Evolutionary conservation across 2,888 invertebrate species (phyloP), one percentile per base, ranked within the genome.

Genomic region (Callyntrura guangdongensis): DNA sequence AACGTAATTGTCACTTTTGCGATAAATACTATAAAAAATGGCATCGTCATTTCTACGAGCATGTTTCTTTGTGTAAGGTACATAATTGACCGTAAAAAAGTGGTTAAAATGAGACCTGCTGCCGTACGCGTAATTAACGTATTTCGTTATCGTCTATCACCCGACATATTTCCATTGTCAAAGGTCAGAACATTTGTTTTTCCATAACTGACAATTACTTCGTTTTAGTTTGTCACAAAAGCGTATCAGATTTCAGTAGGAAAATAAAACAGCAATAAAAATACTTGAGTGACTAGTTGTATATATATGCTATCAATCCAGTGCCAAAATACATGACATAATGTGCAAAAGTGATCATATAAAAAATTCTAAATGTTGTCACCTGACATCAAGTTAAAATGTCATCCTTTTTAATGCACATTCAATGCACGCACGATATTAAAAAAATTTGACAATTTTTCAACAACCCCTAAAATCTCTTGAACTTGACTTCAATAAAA

Each of bases 401-500:
- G n/a, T n/a, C n/a, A n/a, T n/a, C n/a, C n/a, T n/a, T n/a, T n/a
- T n/a, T n/a, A n/a, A n/a, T n/a, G n/a, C n/a, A n/a, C n/a, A n/a
- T n/a, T n/a, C n/a, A n/a, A n/a, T n/a, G n/a, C n/a, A n/a, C n/a
- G n/a, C n/a, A n/a, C n/a, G n/a, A n/a, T 14, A 27, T 17, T 36
- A 45, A 36, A 36, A 36, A n/a, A 14, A 14, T 36, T 3, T 72
- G 72, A 14, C 4, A 72, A 20, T 49, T 20, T 36, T 36, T 36
- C 14, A 72, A 72, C 36, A 6, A 36, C n/a, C 27, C 36, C 2
- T 64, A 25, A 69, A 69, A 36, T 36, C 12, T 69, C 67, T 56
- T 79, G 56, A 79, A 79, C 79, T 79, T 56, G 79, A 79, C 79
- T 45, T n/a, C 56, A 25, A 59, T 27, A 81, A 36, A 22, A 45